Conservation (phyloP, 2,888 invertebrate species). For the Leptothorax acervorum region DNA sequence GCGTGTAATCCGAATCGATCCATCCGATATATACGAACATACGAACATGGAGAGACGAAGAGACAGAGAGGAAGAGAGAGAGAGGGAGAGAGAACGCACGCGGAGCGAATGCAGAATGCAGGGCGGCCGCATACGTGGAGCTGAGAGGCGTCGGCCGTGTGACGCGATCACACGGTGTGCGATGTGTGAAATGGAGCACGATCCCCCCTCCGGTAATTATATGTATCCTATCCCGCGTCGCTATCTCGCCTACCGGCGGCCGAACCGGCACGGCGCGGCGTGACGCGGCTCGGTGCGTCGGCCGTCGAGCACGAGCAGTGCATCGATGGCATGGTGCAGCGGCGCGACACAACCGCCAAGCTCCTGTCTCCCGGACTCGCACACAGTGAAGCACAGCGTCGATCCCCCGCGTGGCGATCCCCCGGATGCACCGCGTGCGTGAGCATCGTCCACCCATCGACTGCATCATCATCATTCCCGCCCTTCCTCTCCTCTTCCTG, state of each 20-base stretch:
- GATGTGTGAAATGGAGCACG: slow-evolving; percentile 84
- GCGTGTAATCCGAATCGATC: slow-evolving; percentile 75
- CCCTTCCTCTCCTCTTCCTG: slow-evolving; percentile 29
- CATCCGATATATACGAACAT: slow-evolving; percentile 56
- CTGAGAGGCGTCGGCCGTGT: slow-evolving; percentile 82
- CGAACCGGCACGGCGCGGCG: slow-evolving; percentile 69
- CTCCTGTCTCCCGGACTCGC: slow-evolving; percentile 29
- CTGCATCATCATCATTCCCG: slow-evolving; percentile 72
- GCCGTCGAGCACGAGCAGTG: slow-evolving; percentile 61
- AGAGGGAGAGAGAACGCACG: slow-evolving; percentile 8
- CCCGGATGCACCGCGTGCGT: slow-evolving; percentile 81
- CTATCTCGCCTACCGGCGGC: slow-evolving; percentile 69
- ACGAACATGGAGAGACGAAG: slow-evolving; percentile 53
- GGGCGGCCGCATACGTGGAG: slow-evolving; percentile 46
- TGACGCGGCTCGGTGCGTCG: slow-evolving; percentile 56
- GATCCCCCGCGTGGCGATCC: slow-evolving; percentile 31
- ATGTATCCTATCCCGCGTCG: slow-evolving; percentile 82
- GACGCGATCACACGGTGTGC: slow-evolving; percentile 82
- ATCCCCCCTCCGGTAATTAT: slow-evolving; percentile 81
- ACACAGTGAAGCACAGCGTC: slow-evolving; percentile 36
- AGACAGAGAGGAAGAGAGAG: slow-evolving; percentile 8
- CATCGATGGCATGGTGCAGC: slow-evolving; percentile 65
- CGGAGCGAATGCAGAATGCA: slow-evolving; percentile 59
- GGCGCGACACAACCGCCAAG: slow-evolving; percentile 55
- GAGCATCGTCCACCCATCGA: slow-evolving; percentile 73